Base-by-base conservation (phyloP, 2,113 vertebrate genomes). In the Gadus macrocephalus region DNA sequence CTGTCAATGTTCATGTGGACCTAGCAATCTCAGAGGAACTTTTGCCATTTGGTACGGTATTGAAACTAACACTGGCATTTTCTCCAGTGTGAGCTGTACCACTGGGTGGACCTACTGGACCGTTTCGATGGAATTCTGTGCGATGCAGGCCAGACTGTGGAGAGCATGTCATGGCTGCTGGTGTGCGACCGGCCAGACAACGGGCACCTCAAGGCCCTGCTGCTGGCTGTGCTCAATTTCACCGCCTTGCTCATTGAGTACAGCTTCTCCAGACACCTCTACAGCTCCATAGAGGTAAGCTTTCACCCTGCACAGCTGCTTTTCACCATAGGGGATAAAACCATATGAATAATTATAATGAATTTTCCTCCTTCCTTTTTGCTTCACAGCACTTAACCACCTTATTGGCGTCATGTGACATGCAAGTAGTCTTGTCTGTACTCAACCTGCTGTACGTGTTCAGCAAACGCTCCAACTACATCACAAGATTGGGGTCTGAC, bases 371-470 rank as follows among this genome's bases (percentile, higher is more conserved):
- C 22, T 25, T 35, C 15, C 20, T 15, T 22, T 74, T 72, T 66
- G 78, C 59, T 70, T 66, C 76, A 0, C 85, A 98, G 96, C 96
- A 98, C 84, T 89, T 98, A 86, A 98, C 96, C 76, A 96, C 95
- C 72, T 89, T 98, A 83, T 78, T 98, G 90, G 96, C 96, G 53
- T 98, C 96, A 71, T 98, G 95, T 87, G 96, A 98, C 88, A 98
- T 98, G 96, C 96, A 98, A 88, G 96, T 98, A 89, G 96, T 98
- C 78, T 83, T 98, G 87, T 96, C 96, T 53, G 96, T 98, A 84
- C 92, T 98, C 83, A 98, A 98, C 86, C 95, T 98, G 71, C 93
- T 98, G 38, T 98, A 98, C 73, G 96, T 98, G 72, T 98, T 98
- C 92, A 98, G 96, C 90, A 98, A 98, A 79, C 93, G 96, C 72